A percentile compares a stretch with the other conserved stretches of the same genome.
Evolutionary conservation across 2,113 vertebrate species (phyloP).

Genomic region (Cheirogaleus medius): DNA sequence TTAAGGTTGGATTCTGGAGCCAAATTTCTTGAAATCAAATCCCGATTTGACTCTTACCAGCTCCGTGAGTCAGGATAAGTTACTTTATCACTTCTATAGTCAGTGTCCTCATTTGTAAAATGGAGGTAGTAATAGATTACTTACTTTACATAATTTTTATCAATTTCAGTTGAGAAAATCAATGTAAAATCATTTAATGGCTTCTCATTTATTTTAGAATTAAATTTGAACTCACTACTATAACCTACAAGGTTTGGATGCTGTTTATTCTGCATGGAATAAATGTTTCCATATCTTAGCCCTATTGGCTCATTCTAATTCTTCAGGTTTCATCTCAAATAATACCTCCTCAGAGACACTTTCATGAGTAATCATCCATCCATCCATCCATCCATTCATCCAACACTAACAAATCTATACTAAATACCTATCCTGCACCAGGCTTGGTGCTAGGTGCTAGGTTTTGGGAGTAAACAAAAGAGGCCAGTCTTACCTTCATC

Average conservation of each 20-base stretch:
- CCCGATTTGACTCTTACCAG: background rate
- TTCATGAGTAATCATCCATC: background rate
- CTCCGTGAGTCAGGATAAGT: background rate
- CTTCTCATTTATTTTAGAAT: constrained; percentile 25
- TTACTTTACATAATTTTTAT: background rate
- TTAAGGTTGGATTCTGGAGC: background rate
- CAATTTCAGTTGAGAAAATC: background rate
- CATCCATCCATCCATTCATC: background rate
- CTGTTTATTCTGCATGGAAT: background rate
- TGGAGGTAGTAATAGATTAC: background rate
- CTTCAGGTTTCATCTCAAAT: background rate
- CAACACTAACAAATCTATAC: background rate
- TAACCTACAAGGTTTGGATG: background rate
- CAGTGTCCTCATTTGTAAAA: background rate
- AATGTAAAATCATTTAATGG: background rate
- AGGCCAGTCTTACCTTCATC: background rate
- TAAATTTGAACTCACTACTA: background rate
- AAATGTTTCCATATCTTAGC: background rate
- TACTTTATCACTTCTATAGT: background rate
- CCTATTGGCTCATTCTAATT: background rate
- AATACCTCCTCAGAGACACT: background rate
- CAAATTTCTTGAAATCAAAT: background rate
- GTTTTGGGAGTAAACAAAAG: background rate
- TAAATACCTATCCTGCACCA: background rate
- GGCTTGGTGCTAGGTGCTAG: background rate